Evolutionary conservation across 2,113 vertebrate genomes (phyloP), one percentile per base, ranked within the genome.

Genomic region (Alectura lathami): DNA sequence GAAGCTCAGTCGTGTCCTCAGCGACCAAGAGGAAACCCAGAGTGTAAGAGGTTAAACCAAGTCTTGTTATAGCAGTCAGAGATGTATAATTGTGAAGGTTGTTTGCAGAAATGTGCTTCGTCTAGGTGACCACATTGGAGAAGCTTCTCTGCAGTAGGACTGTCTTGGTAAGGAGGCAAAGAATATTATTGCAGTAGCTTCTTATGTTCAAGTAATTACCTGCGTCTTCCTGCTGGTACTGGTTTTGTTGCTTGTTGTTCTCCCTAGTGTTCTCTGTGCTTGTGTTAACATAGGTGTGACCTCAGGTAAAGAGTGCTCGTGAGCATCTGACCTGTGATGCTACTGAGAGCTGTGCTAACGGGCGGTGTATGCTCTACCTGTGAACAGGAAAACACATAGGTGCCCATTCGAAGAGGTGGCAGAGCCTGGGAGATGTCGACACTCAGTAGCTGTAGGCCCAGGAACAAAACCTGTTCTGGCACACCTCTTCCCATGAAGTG

Each of bases 401-500:
- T 83, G 32, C 14, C 27, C 2, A 2, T 64, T 60, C 26, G 36
- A 75, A 76, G 45, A 74, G 3, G 11, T 10, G n/a, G 16, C 38
- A 66, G 53, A 70, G 70, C 13, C n/a, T 38, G 66, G 20, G 54
- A 47, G 74, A 32, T 59, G 13, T 40, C 48, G 40, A 1, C 1
- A 16, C 2, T 45, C 4, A 8, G 27, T 18, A 3, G 7, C 32
- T 24, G 5, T 56, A 42, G 53, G 56, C 36, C 24, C 30, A 59
- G 47, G 14, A 54, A 75, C 48, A 14, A 69, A 74, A 75, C 32
- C 26, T 6, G 22, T 29, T 57, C 42, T 69, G 68, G 22, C 17
- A 8, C 0, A 3, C 0, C 0, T 57, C 24, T 36, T 66, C 32
- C 42, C 83, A 26, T 10, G n/a, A 16, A 43, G 57, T 6, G 36